Conservation (phyloP, 1,140 invertebrate genomes). For the Aphelinus atriplicis region DNA sequence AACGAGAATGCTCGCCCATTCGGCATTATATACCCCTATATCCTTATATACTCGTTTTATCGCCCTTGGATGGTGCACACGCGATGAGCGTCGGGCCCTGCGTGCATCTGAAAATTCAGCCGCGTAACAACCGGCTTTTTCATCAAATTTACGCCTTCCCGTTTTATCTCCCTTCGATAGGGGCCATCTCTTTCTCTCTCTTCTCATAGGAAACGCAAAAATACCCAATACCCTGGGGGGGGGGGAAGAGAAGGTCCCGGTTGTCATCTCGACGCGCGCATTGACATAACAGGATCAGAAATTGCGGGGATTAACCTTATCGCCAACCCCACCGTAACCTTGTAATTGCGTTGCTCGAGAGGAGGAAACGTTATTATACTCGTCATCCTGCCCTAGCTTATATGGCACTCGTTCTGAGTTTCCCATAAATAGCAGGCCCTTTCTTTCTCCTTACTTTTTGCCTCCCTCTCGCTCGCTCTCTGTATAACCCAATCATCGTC, state of each 20-base stretch:
- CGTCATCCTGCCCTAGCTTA: background rate
- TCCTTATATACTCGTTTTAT: background rate
- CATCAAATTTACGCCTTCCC: background rate
- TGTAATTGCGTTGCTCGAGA: slow-evolving; percentile 8
- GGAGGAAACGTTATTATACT: background rate
- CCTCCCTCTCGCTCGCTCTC: no score
- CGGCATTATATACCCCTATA: background rate
- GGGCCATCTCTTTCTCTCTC: no score
- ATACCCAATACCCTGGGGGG: no score
- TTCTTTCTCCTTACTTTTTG: background rate
- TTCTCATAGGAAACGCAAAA: no score
- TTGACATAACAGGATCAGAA: background rate
- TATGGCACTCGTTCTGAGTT: background rate
- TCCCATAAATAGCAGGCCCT: background rate
- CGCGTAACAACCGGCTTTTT: background rate
- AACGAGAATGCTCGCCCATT: slow-evolving; percentile 4
- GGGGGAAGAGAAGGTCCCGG: no score
- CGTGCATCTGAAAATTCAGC: background rate
- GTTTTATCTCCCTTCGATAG: background rate
- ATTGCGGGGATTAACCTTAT: slow-evolving; percentile 1
- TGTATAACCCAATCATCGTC: background rate
- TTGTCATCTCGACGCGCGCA: no score
- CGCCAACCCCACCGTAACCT: background rate
- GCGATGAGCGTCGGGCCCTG: background rate
- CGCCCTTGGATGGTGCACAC: background rate